Base-by-base conservation (phyloP, 2,797 vertebrate genomes). In the Pseudochirops corinnae region DNA sequence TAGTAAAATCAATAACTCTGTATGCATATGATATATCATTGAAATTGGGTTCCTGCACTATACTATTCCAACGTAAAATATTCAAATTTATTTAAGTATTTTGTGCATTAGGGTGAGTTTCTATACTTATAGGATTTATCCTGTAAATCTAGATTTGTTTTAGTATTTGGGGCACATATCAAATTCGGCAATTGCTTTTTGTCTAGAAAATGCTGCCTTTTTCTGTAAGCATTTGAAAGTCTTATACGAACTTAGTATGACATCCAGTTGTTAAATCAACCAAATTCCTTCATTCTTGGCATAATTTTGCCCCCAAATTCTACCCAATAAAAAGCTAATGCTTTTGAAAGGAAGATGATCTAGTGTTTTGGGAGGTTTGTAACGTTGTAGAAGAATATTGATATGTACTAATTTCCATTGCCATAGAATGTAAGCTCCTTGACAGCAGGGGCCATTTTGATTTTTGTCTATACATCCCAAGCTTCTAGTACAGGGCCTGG, bases 21-120 rank as follows among this genome's bases (percentile, higher is more conserved):
- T 92, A 31, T 56, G 11, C 4, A 55, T 91, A 12, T 52, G 55
- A 52, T 55, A 50, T 58, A 31, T 93, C 93, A 55, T 94, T 90
- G 94, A 60, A 87, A 82, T 94, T 95, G 55, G n/a, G 57, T 4
- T 62, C 55, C n/a, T 91, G 46, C 46, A 7, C 31, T 28, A 11
- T 91, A 91, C 26, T 93, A n/a, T 90, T 95, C 93, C 52, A n/a
- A 60, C 13, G 91, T 90, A 90, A 94, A 96, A 93, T 7, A 94
- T 97, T 94, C 52, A 87, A 95, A 91, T 90, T 91, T 55, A 93
- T 62, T 92, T 90, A 93, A 91, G n/a, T 14, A 39, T 91, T 93
- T 92, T 94, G 92, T 95, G 10, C 52, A 55, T 53, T 39, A 55
- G 26, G 52, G 28, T 33, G 55, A 74, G 57, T 91, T 50, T 26